Conservation (phyloP, 2,888 invertebrate genomes). For the Phorcus lineatus region DNA sequence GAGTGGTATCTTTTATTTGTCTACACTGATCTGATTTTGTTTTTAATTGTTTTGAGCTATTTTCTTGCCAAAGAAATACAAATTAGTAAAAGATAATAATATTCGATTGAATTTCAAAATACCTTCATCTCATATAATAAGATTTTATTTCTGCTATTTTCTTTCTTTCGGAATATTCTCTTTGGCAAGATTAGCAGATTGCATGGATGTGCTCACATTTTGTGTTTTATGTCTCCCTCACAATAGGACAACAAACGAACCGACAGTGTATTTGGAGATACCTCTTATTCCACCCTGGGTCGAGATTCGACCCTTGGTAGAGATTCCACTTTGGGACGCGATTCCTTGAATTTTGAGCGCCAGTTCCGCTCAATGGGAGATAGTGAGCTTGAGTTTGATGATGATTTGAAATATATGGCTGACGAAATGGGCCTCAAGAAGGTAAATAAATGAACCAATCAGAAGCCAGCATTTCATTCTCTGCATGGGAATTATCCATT, state of each 20-base stretch:
- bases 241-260: constrained; percentile 45
- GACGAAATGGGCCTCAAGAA: constrained; percentile 62
- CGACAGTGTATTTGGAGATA: constrained; percentile 54
- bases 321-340: constrained; percentile 52
- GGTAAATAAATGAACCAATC: constrained; percentile 49
- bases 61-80: too few species aligned
- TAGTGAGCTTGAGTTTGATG: constrained; percentile 65
- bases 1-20: neutral
- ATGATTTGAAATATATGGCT: constrained; percentile 57
- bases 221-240: neutral
- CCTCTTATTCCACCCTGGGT: constrained; percentile 57
- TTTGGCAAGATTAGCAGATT: neutral
- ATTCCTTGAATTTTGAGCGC: constrained; percentile 36
- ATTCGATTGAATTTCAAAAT: neutral
- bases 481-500: neutral
- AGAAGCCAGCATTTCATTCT: neutral
- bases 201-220: constrained; percentile 23
- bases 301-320: constrained; percentile 45
- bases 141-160: neutral
- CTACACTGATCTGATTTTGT: neutral
- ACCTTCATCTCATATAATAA: neutral
- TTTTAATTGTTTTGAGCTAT: neutral
- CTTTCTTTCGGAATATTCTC: neutral
- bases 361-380: constrained; percentile 58
- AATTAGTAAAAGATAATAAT: neutral